These are phyloP conservation scores for Hepsetus odoe DNA, from an alignment of 2,113 vertebrate species.

Conservation along the genomic window DNA sequence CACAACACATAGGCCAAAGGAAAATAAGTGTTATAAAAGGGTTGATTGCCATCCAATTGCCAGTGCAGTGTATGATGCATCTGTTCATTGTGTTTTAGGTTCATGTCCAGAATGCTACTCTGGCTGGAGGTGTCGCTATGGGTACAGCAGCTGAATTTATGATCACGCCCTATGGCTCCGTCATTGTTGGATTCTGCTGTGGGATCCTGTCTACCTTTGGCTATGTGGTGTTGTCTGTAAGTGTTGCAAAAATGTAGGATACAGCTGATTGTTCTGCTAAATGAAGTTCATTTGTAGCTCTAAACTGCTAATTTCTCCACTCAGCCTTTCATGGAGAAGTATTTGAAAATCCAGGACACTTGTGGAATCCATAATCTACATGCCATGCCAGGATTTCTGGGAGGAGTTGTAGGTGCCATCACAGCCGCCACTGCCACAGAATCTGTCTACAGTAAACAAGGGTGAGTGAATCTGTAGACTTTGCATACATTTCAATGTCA, in stretches of 20 bases:
- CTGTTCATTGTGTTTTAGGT: constrained; percentile 75
- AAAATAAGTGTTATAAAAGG: neutral
- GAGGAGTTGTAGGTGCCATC: constrained; percentile 87
- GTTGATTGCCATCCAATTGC: neutral
- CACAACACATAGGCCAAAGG: neutral
- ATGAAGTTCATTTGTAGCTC: neutral
- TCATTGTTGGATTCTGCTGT: constrained; percentile 87
- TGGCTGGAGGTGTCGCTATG: constrained; percentile 91
- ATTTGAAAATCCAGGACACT: constrained; percentile 88
- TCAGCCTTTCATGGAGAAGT: constrained; percentile 88
- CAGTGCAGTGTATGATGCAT: constrained; percentile 59
- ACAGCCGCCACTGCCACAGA: constrained; percentile 79
- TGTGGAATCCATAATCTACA: constrained; percentile 96
- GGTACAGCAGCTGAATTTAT: constrained; percentile 92
- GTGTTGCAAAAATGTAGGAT: constrained; percentile 76
- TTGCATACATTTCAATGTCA: neutral
- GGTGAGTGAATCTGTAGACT: constrained; percentile 72
- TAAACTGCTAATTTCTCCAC: neutral
- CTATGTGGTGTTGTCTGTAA: constrained; percentile 86
- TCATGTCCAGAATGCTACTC: constrained; percentile 92
- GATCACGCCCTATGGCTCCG: constrained; percentile 87
- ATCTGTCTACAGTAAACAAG: constrained; percentile 76
- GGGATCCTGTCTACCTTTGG: constrained; percentile 90
- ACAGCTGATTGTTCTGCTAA: neutral
- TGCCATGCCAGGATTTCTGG: constrained; percentile 88